Evolutionary conservation across 2,113 vertebrate genomes (phyloP), one percentile per base, ranked within the genome.

Genomic region (Blennius ocellaris): DNA sequence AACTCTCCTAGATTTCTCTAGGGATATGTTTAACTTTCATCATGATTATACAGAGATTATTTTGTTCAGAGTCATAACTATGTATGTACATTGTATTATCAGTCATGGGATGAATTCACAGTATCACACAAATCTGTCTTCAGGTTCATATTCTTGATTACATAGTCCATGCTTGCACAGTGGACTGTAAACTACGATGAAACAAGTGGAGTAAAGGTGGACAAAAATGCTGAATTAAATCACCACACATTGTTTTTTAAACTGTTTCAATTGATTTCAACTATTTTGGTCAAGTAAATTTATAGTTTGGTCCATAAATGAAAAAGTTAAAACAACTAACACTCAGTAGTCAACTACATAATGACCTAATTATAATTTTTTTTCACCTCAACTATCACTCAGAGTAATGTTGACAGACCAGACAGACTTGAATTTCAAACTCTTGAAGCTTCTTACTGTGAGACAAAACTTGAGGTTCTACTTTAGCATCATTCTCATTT

Each of bases 11-110:
- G 30, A 56, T 11, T 21, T 44, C 30, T 17, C 48, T 47, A 51
- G 40, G 47, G 52, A 7, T 45, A 50, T 11, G 50, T 59, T 67
- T 15, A 60, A 74, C 43, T 21, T 39, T 49, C 0, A 69, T 51
- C 21, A 9, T 53, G 5, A 38, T 54, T 15, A 17, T 17, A 56
- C 9, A 37, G 5, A n/a, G 30, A 40, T 44, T 15, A 62, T 39
- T 68, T 37, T 62, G 6, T 51, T 7, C 21, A 70, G 16, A 9
- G 53, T 5, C 40, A 7, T n/a, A 5, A 45, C 5, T 10, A 36
- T 15, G 16, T 51, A 4, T 30, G 6, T 15, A 30, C 11, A 14
- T 61, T 7, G 48, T 5, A 8, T 17, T 40, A 48, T 11, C 49
- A 41, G 39, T 3, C 1, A n/a, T n/a, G 56, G 37, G 16, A 54